Conservation (phyloP, 2,888 invertebrate genomes). For the Agrotis puta region DNA sequence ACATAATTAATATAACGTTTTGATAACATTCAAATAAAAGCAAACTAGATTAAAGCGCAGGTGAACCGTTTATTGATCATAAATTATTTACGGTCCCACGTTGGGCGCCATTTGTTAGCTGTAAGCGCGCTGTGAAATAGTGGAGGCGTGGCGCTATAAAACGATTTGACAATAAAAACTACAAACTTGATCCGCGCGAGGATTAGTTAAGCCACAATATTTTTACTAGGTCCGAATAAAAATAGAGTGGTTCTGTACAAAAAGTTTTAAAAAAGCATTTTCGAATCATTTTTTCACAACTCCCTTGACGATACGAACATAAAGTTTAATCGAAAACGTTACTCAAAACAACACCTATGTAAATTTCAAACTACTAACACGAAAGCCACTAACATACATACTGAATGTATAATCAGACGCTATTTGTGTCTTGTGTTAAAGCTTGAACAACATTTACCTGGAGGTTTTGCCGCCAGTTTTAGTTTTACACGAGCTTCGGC, state of each 20-base stretch:
- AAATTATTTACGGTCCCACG: conserved; percentile 43
- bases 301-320: conserved; percentile 5
- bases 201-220: conserved; percentile 46
- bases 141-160: conserved; percentile 41
- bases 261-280: conserved; percentile 31
- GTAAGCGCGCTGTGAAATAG: conserved; percentile 35
- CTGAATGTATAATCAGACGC: conserved; percentile 26
- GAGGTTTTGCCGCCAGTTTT: conserved; percentile 29
- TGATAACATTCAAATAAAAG: conserved; percentile 32
- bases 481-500: conserved; percentile 43
- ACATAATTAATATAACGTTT: conserved; percentile 28
- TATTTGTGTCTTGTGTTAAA: conserved; percentile 27
- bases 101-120: conserved; percentile 50
- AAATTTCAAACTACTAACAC: conserved; percentile 26
- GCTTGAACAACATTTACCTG: conserved; percentile 35
- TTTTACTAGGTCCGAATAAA: conserved; percentile 34
- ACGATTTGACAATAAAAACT: conserved; percentile 55
- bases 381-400: background rate
- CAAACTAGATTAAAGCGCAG: conserved; percentile 44
- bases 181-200: conserved; percentile 49
- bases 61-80: conserved; percentile 49
- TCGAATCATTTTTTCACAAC: conserved; percentile 1
- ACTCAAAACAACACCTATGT: conserved; percentile 7
- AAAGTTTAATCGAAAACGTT: conserved; percentile 19
- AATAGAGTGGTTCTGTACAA: conserved; percentile 32